These are phyloP conservation scores for Lepetodrilus schrolli DNA, from an alignment of 2,888 invertebrate species.

Conservation along the genomic window DNA sequence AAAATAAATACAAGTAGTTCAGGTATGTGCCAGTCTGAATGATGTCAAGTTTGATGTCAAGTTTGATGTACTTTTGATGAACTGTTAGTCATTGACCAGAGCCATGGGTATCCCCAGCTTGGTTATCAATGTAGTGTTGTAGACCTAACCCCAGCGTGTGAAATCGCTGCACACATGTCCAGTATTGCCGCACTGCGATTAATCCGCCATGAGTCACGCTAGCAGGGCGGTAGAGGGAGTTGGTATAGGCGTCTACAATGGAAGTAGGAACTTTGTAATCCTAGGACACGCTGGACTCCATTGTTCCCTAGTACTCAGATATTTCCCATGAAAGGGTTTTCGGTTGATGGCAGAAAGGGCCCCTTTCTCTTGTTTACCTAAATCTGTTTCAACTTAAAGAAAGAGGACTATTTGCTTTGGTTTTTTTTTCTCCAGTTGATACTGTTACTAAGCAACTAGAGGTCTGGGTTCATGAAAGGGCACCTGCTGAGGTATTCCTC, in stretches of 20 bases:
- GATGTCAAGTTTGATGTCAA: no score
- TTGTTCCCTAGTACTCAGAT: neutral
- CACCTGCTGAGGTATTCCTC: slow-evolving; percentile 35
- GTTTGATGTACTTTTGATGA: no score
- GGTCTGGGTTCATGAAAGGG: slow-evolving; percentile 32
- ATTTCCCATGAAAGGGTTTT: neutral
- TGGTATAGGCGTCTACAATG: neutral
- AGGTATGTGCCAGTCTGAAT: no score
- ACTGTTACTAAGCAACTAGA: slow-evolving; percentile 32
- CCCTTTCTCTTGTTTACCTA: neutral
- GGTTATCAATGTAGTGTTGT: no score
- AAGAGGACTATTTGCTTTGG: slow-evolving; percentile 15
- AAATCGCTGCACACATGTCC: no score
- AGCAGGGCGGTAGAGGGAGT: neutral
- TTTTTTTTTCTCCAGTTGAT: slow-evolving; percentile 41
- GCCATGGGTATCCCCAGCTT: no score
- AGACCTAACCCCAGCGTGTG: no score
- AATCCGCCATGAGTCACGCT: no score
- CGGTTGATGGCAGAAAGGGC: neutral
- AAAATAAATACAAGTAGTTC: no score
- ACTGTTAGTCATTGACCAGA: no score
- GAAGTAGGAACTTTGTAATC: slow-evolving; percentile 11
- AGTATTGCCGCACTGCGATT: no score
- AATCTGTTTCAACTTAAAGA: slow-evolving; percentile 23
- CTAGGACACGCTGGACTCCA: neutral